These are phyloP conservation scores for Dasyprocta punctata DNA, from an alignment of 2,113 vertebrate genomes.

Conservation along the genomic window DNA sequence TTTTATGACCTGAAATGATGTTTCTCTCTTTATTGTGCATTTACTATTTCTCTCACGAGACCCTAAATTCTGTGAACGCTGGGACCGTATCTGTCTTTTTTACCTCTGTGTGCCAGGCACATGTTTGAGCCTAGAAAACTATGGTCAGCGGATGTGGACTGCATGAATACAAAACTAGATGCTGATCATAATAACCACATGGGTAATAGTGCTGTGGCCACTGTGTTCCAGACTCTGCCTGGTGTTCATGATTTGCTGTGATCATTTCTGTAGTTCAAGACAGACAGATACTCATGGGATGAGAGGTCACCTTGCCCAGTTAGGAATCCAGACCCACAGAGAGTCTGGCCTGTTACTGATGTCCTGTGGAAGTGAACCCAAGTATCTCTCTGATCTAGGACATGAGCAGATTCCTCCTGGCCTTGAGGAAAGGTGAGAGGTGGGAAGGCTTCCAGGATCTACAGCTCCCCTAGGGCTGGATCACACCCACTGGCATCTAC, in stretches of 20 bases:
- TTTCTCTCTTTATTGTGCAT: neutral
- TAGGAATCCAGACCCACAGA: neutral
- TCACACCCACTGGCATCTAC: fast-evolving
- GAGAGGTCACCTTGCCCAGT: neutral
- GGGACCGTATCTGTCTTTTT: neutral
- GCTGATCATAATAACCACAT: neutral
- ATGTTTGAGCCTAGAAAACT: neutral
- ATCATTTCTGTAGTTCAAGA: neutral
- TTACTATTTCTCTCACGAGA: neutral
- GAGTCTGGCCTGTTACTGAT: neutral
- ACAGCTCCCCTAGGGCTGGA: neutral
- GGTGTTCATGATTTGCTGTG: neutral
- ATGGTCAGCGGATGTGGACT: neutral
- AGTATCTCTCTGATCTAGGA: neutral
- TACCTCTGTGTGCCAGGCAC: neutral
- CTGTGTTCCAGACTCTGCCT: neutral
- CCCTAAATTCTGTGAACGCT: neutral
- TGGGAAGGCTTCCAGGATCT: neutral
- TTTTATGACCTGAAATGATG: neutral
- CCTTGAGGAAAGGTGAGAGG: neutral
- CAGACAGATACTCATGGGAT: neutral
- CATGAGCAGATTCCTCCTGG: neutral
- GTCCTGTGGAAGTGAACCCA: neutral
- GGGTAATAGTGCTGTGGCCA: neutral
- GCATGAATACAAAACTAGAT: neutral